Evolutionary conservation across 2,797 vertebrate species (phyloP).

Genomic region (Serranus cabrilla): DNA sequence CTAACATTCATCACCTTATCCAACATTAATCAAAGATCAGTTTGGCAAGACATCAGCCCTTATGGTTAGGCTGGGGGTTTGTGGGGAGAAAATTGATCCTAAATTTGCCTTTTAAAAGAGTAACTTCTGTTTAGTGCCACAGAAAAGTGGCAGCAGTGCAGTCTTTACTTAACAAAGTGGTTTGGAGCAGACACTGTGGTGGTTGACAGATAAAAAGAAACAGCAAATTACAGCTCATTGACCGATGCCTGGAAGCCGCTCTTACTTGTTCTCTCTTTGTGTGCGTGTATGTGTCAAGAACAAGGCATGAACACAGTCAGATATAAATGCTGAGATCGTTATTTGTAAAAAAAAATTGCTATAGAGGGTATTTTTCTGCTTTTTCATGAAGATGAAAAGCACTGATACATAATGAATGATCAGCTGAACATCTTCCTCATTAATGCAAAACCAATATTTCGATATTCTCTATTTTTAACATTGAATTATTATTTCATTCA

Average conservation of each 20-base stretch:
- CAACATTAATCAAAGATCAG: slow-evolving; percentile 52
- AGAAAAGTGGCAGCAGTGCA: slow-evolving; percentile 20
- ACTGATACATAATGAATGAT: slow-evolving; percentile 11
- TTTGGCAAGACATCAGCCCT: slow-evolving; percentile 35
- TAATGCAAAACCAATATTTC: not conserved
- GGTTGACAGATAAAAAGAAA: slow-evolving; percentile 13
- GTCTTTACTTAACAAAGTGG: slow-evolving; percentile 49
- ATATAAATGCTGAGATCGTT: slow-evolving; percentile 11
- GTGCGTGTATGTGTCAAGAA: slow-evolving; percentile 5
- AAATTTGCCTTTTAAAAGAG: slow-evolving; percentile 44
- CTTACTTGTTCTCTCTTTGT: slow-evolving; percentile 4
- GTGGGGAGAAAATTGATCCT: slow-evolving; percentile 22
- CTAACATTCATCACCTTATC: slow-evolving; percentile 36
- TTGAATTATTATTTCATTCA: slow-evolving; percentile 12
- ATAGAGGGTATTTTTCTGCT: not conserved
- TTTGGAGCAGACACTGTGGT: slow-evolving; percentile 37
- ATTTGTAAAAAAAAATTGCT: slow-evolving; percentile 14
- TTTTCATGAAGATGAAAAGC: slow-evolving; percentile 11
- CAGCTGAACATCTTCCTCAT: slow-evolving; percentile 12
- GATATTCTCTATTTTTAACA: not conserved
- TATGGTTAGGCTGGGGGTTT: slow-evolving; percentile 36
- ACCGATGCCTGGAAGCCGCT: slow-evolving; percentile 18
- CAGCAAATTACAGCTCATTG: slow-evolving; percentile 31
- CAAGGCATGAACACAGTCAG: slow-evolving; percentile 12
- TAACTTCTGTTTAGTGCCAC: slow-evolving; percentile 26